Conservation (phyloP, 1,140 invertebrate genomes). For the Galendromus occidentalis region DNA sequence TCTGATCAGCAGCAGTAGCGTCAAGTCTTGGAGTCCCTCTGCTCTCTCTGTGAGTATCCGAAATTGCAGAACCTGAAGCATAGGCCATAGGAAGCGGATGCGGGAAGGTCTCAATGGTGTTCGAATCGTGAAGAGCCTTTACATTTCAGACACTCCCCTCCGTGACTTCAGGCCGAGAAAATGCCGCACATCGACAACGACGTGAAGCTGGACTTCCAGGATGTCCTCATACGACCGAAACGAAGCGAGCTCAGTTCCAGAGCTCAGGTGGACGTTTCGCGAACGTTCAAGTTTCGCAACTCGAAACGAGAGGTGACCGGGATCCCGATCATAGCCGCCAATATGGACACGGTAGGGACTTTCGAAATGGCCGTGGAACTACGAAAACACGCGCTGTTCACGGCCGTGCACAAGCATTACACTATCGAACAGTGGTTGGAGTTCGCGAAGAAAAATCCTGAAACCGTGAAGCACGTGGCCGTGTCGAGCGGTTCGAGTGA, state of each 20-base stretch:
- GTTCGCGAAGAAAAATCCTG: conserved; percentile 50
- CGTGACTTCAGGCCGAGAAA: too few relatives aligned
- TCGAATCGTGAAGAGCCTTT: too few relatives aligned
- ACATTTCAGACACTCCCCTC: too few relatives aligned
- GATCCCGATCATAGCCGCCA: conserved; percentile 79
- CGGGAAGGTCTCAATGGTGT: too few relatives aligned
- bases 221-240: conserved; percentile 74
- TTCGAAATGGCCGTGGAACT: conserved; percentile 77
- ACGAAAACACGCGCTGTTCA: conserved; percentile 63
- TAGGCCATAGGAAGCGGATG: too few relatives aligned
- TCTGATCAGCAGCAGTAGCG: too few relatives aligned
- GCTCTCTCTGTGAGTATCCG: too few relatives aligned
- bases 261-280: conserved; percentile 61
- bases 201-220: conserved; percentile 84
- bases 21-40: too few relatives aligned
- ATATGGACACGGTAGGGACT: conserved; percentile 91
- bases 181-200: conserved; percentile 89
- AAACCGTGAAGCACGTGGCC: conserved; percentile 52
- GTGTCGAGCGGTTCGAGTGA: conserved; percentile 62
- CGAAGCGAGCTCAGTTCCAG: conserved; percentile 70
- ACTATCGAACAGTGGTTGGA: conserved; percentile 58
- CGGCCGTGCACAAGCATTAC: conserved; percentile 81
- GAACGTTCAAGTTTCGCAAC: conserved; percentile 68
- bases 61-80: too few relatives aligned
- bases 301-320: conserved; percentile 64